These are phyloP conservation scores for Cygnus atratus DNA, from an alignment of 2,113 vertebrate genomes.

Conservation along the genomic window DNA sequence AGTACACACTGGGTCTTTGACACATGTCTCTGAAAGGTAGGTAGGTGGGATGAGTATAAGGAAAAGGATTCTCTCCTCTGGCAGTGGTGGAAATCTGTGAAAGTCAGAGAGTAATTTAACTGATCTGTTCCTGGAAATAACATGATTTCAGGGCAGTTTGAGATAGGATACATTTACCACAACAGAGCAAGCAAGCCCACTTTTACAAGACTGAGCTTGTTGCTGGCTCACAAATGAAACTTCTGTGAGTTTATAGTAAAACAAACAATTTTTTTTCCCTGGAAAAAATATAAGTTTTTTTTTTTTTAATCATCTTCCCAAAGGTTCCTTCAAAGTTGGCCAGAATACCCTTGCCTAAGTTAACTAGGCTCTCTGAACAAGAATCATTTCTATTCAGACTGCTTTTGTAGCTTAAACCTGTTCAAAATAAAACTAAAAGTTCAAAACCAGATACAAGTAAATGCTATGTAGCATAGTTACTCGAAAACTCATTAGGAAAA, in stretches of 20 bases:
- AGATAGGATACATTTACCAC: neutral
- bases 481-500: neutral
- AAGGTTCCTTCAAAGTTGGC: neutral
- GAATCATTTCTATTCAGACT: neutral
- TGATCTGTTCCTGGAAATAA: neutral
- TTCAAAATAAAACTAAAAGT: neutral
- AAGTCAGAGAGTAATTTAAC: neutral
- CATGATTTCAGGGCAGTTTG: neutral
- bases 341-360: neutral
- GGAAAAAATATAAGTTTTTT: neutral
- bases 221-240: slow-evolving; percentile 12
- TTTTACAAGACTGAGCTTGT: neutral
- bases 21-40: neutral
- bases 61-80: neutral
- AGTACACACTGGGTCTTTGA: neutral
- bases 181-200: neutral
- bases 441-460: neutral
- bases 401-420: neutral
- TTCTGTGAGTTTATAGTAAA: slow-evolving; percentile 32
- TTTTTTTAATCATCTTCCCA: neutral
- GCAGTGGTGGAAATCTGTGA: neutral
- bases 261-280: slow-evolving; percentile 43
- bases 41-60: neutral
- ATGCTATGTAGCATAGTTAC: neutral
- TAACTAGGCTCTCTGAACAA: neutral